Conservation (phyloP, 1,140 invertebrate species). For the Drosophila lini region DNA sequence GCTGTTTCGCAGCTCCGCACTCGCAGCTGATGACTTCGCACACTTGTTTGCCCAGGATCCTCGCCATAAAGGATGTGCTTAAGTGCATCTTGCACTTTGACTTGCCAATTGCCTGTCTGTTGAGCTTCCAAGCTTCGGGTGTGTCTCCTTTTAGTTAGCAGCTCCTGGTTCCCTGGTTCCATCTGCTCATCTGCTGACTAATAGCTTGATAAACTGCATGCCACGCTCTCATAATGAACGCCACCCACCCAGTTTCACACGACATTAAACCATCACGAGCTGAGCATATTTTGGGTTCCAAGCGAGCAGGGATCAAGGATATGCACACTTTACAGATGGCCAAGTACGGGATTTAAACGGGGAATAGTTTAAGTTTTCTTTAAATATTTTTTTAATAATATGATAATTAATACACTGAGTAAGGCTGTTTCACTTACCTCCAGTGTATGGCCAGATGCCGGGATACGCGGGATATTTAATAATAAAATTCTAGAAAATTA, state of each 20-base stretch:
- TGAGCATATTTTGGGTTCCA: slow-evolving; percentile 12
- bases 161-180: background rate
- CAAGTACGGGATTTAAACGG: background rate
- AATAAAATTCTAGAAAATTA: too few relatives aligned
- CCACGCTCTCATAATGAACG: slow-evolving; percentile 61
- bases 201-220: slow-evolving; percentile 73
- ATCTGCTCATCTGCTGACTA: slow-evolving; percentile 51
- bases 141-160: background rate
- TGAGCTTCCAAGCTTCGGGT: background rate
- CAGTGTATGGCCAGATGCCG: too few relatives aligned
- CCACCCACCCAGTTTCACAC: slow-evolving; percentile 24
- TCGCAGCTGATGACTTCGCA: slow-evolving; percentile 34
- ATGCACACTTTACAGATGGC: background rate
- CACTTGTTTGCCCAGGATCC: slow-evolving; percentile 17
- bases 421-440: too few relatives aligned
- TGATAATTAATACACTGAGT: too few relatives aligned
- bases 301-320: background rate
- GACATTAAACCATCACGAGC: slow-evolving; percentile 43
- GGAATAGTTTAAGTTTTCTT: too few relatives aligned
- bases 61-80: slow-evolving; percentile 31
- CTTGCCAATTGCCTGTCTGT: slow-evolving; percentile 42
- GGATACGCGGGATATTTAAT: too few relatives aligned
- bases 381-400: too few relatives aligned
- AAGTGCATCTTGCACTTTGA: slow-evolving; percentile 67
- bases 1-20: slow-evolving; percentile 47